phyloP scores from a whole-genome alignment of 2,797 vertebrate genomes.

The Poliocrania exsul region DNA sequence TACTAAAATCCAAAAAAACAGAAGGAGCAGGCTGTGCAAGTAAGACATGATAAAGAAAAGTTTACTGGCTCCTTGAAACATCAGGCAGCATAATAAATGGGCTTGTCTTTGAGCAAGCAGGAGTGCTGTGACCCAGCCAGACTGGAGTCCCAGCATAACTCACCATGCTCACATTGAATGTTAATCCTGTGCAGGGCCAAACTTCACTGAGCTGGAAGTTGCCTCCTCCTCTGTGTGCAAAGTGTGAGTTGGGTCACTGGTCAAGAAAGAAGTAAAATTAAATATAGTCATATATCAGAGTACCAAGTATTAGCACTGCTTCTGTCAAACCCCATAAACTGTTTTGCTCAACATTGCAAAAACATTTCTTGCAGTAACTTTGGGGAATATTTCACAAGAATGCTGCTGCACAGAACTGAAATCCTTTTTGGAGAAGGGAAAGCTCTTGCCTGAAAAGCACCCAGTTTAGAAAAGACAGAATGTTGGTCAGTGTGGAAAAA shows the following conservation, averaged over 20 bases:
- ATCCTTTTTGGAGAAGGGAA: slow-evolving; percentile 5
- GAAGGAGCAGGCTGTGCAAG: background rate
- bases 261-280: background rate
- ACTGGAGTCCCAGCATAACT: background rate
- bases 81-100: background rate
- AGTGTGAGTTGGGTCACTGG: background rate
- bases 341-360: slow-evolving; percentile 10
- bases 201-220: background rate
- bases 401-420: slow-evolving; percentile 27
- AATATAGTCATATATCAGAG: background rate
- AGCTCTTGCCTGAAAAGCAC: background rate
- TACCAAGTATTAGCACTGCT: background rate
- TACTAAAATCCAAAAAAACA: background rate
- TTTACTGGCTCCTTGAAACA: background rate
- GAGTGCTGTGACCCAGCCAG: background rate
- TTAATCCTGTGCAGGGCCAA: background rate
- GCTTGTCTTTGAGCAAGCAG: background rate
- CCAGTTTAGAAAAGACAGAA: slow-evolving; percentile 16
- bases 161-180: background rate
- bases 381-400: slow-evolving; percentile 35
- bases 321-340: background rate
- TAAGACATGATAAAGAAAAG: background rate
- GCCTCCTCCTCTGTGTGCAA: background rate
- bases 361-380: slow-evolving; percentile 44
- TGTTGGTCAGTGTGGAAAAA: slow-evolving; percentile 29